A percentile compares a stretch with the other conserved stretches of the same genome.
phyloP scores from a whole-genome alignment of 2,113 vertebrate species.

The Oncorhynchus gorbuscha region DNA sequence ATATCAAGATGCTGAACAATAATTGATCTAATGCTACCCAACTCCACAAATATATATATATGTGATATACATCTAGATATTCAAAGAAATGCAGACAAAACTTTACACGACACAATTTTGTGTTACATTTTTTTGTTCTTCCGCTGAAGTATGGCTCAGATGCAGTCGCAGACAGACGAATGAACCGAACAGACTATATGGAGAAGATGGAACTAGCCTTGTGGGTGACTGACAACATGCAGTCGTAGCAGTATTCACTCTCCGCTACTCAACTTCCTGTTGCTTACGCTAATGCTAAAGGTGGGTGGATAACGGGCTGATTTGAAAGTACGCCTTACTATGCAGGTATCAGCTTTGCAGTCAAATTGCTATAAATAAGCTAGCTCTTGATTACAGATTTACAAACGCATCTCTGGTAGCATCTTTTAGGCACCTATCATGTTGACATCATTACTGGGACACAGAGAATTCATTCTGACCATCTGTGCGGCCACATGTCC shows the following conservation, averaged over 20 bases:
- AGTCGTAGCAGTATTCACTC: not conserved
- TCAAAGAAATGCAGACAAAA: slow-evolving; percentile 69
- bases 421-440: slow-evolving; percentile 20
- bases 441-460: slow-evolving; percentile 51
- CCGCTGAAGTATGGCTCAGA: slow-evolving; percentile 75
- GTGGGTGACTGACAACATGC: slow-evolving; percentile 18
- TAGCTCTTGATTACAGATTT: slow-evolving; percentile 32
- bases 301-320: not conserved
- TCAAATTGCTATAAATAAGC: slow-evolving; percentile 27
- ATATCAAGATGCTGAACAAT: slow-evolving; percentile 60
- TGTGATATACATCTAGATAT: slow-evolving; percentile 53
- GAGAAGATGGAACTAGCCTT: slow-evolving; percentile 24
- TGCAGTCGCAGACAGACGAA: slow-evolving; percentile 70
- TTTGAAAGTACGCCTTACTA: slow-evolving; percentile 26
- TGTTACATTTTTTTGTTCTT: slow-evolving; percentile 60
- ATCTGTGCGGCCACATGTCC: not conserved
- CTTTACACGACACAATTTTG: slow-evolving; percentile 62
- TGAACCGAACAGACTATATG: slow-evolving; percentile 46
- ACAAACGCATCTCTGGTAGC: slow-evolving; percentile 12
- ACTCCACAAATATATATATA: slow-evolving; percentile 67
- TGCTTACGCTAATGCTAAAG: slow-evolving; percentile 2
- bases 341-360: slow-evolving; percentile 61
- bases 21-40: slow-evolving; percentile 70
- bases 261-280: not conserved
- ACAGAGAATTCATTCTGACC: slow-evolving; percentile 12